phyloP scores from a whole-genome alignment of 1,140 invertebrate genomes.

The Acromyrmex echinatior region DNA sequence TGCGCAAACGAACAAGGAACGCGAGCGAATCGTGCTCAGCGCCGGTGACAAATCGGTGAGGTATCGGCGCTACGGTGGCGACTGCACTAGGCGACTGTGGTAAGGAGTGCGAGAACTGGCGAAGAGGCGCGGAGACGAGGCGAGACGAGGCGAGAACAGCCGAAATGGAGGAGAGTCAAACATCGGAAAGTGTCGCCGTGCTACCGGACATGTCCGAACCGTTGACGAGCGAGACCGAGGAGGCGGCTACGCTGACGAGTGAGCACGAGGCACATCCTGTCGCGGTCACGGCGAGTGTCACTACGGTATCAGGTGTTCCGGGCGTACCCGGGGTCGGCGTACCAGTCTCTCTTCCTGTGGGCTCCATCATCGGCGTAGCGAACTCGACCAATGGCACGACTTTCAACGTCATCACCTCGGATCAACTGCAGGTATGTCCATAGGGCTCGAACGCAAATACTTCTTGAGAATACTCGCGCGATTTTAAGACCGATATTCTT shows the following conservation, averaged over 20 bases:
- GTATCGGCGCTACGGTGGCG: no score
- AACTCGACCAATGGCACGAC: constrained; percentile 88
- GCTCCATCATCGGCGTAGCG: constrained; percentile 91
- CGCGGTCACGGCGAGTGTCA: constrained; percentile 81
- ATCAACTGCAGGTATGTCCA: constrained; percentile 89
- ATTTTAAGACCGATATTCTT: no score
- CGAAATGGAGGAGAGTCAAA: constrained; percentile 87
- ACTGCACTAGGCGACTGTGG: no score
- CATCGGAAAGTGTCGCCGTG: constrained; percentile 88
- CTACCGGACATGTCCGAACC: constrained; percentile 89
- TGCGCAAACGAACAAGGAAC: no score
- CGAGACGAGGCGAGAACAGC: constrained; percentile 80
- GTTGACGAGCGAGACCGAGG: constrained; percentile 87
- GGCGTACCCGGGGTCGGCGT: constrained; percentile 87
- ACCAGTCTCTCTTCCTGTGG: constrained; percentile 92
- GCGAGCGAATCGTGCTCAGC: no score
- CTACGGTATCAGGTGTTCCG: constrained; percentile 79
- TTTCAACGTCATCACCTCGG: constrained; percentile 94
- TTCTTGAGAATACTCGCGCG: no score
- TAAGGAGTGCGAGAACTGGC: not conserved
- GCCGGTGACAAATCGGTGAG: no score
- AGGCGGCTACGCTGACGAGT: constrained; percentile 81
- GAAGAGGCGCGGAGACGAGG: constrained; percentile 26
- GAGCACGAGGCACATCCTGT: constrained; percentile 86
- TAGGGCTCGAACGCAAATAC: no score